Conservation (phyloP, 2,888 invertebrate species). For the Tribolium freemani region DNA sequence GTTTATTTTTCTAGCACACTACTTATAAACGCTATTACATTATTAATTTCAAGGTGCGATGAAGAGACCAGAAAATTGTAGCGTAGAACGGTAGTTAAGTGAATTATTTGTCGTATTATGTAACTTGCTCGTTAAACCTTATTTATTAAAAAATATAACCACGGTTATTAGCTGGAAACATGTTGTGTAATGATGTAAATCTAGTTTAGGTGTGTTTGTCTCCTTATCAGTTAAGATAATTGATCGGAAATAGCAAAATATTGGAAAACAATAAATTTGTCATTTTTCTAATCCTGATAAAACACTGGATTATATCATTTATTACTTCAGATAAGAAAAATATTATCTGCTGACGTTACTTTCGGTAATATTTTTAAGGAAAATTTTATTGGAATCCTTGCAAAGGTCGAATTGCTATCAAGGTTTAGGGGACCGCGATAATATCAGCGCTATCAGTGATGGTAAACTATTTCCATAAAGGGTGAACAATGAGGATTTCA, state of each 20-base stretch:
- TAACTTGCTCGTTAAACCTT: conserved; percentile 6
- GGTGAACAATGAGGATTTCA: conserved; percentile 8
- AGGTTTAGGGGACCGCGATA: conserved; percentile 8
- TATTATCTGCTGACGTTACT: too few relatives aligned
- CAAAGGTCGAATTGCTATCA: conserved; percentile 5
- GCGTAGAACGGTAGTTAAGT: neutral
- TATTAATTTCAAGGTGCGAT: conserved; percentile 5
- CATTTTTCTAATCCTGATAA: too few relatives aligned
- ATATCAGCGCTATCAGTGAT: neutral
- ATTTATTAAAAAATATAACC: conserved; percentile 22
- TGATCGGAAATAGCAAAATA: too few relatives aligned
- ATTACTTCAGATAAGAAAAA: too few relatives aligned
- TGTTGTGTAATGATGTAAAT: neutral
- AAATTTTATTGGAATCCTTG: neutral
- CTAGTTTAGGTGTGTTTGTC: neutral
- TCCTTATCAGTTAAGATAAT: too few relatives aligned
- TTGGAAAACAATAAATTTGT: too few relatives aligned
- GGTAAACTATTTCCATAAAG: conserved; percentile 20
- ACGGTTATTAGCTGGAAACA: conserved; percentile 8
- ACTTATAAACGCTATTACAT: neutral
- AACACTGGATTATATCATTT: too few relatives aligned
- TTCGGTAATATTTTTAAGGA: neutral
- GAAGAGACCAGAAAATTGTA: conserved; percentile 3
- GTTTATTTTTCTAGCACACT: neutral
- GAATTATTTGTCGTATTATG: conserved; percentile 6